Base-by-base conservation (phyloP, 2,113 vertebrate genomes). In the Oophaga pumilio region DNA sequence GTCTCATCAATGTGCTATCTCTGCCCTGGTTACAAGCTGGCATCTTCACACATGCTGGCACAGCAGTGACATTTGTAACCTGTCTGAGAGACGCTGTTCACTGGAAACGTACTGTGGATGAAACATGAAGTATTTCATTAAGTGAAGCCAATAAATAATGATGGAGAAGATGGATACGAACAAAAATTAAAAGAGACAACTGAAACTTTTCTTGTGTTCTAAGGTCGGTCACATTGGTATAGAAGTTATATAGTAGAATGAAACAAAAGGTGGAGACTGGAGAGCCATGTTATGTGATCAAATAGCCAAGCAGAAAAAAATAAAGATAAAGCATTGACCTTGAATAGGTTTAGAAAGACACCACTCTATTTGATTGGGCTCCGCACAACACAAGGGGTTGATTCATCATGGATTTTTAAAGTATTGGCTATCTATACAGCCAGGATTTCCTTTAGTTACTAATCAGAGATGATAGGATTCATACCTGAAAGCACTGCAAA, bases 21-120 rank as follows among this genome's bases (percentile, higher is more conserved):
- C 15, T 68, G 15, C 8, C 85, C 62, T 80, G 60, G 66, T 85
- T 76, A 79, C 85, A 22, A 56, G 60, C 76, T 68, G 85, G n/a
- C 50, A 50, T 62, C 26, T 13, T 50, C 73, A 66, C 15, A 14
- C 74, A 26, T 24, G 43, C 74, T 78, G 74, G 85, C 49, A 53
- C 62, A 60, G 59, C 62, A 60, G 59, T 78, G 85, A 78, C 74
- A 86, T 86, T 78, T 78, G 60, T 60, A 50, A 69, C 26, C 60
- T 28, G 26, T 24, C 50, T 86, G 18, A 76, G 14, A 6, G 71
- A 76, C 71, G n/a, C 26, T 24, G 43, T 64, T 76, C 9, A 2
- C 60, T 33, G 50, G 60, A 60, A 64, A 49, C 60, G 24, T 8
- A 71, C 13, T 33, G 14, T 33, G 13, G 13, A 79, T 85, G 71